phyloP scores from a whole-genome alignment of 2,113 vertebrate species.

The Hydrolagus affinis region DNA sequence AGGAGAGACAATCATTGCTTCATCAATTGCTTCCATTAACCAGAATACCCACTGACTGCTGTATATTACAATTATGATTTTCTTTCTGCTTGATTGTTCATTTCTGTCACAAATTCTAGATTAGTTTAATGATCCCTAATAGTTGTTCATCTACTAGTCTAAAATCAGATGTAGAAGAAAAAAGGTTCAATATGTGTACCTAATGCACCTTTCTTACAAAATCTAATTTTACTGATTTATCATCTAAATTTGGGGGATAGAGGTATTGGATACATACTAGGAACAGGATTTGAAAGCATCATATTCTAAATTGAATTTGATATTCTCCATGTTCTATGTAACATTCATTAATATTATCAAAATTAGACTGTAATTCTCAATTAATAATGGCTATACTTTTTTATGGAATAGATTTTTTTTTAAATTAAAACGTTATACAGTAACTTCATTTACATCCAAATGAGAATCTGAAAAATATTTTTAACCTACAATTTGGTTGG shows the following conservation, averaged over 20 bases:
- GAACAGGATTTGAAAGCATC: constrained; percentile 6
- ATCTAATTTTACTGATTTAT: constrained; percentile 17
- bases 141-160: background rate
- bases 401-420: background rate
- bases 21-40: background rate
- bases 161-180: background rate
- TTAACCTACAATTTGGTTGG: background rate
- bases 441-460: background rate
- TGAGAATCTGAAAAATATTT: background rate
- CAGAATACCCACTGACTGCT: background rate
- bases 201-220: background rate
- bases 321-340: background rate
- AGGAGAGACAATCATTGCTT: background rate
- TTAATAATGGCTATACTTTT: too few species aligned
- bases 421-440: background rate
- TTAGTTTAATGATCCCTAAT: background rate
- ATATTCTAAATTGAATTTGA: constrained; percentile 17
- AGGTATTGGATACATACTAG: background rate
- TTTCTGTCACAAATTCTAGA: background rate
- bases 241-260: background rate
- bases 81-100: background rate
- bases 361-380: constrained; percentile 14
- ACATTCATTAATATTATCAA: background rate
- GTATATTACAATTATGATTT: background rate
- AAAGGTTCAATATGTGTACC: background rate